These are phyloP conservation scores for Aromia moschata DNA, from an alignment of 2,888 invertebrate species.

Conservation along the genomic window DNA sequence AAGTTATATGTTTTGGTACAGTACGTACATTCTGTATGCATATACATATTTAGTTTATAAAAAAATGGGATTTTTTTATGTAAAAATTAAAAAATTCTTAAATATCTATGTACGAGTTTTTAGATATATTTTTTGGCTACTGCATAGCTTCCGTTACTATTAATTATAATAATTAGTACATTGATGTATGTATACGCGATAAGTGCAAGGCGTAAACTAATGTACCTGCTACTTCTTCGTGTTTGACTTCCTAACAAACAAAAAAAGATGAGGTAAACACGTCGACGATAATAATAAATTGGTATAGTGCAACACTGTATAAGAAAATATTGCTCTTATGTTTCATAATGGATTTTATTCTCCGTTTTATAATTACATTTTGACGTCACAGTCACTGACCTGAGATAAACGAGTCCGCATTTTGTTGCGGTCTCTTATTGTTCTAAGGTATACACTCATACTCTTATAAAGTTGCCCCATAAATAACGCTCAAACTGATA, in stretches of 20 bases:
- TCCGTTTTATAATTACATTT: slow-evolving; percentile 8
- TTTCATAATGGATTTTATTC: slow-evolving; percentile 4
- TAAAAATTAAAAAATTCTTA: too few species aligned
- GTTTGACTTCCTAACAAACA: not conserved
- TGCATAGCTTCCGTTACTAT: not conserved
- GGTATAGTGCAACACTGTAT: slow-evolving; percentile 1
- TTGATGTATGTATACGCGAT: not conserved
- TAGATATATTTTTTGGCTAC: not conserved
- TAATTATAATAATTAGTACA: not conserved
- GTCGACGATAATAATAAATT: slow-evolving; percentile 9
- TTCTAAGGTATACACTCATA: too few species aligned
- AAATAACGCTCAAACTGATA: too few species aligned
- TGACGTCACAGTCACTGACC: slow-evolving; percentile 16
- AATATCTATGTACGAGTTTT: too few species aligned
- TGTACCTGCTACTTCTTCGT: not conserved
- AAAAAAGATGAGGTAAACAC: slow-evolving; percentile 2
- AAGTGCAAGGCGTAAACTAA: not conserved
- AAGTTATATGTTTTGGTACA: too few species aligned
- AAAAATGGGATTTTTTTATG: too few species aligned
- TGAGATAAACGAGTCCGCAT: not conserved
- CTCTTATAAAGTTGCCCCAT: too few species aligned
- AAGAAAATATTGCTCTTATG: slow-evolving; percentile 10
- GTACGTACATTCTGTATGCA: too few species aligned
- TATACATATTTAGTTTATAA: too few species aligned
- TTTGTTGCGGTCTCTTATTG: not conserved